Conservation (phyloP, 2,113 vertebrate genomes). For the Melospiza melodia region DNA sequence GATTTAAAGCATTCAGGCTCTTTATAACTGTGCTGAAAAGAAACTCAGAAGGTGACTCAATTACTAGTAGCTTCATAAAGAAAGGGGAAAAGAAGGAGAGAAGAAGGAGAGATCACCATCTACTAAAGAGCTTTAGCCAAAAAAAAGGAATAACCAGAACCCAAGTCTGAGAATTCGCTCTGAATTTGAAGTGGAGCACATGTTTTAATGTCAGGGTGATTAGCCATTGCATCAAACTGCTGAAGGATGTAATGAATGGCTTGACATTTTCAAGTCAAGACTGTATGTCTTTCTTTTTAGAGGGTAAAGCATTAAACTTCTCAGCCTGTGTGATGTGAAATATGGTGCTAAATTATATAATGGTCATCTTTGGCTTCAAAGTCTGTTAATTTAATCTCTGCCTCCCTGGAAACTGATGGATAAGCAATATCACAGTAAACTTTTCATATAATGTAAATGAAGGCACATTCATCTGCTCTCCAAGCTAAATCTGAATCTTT, state of each 20-base stretch:
- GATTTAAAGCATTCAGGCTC: background rate
- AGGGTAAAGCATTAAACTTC: conserved; percentile 28
- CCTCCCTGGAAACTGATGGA: background rate
- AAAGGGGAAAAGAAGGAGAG: background rate
- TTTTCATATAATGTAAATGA: background rate
- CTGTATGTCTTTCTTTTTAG: conserved; percentile 14
- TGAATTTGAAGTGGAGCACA: background rate
- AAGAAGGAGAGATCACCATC: background rate
- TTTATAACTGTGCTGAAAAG: background rate
- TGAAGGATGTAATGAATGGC: conserved; percentile 25
- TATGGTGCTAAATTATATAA: background rate
- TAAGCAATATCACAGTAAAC: background rate
- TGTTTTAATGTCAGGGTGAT: conserved; percentile 48
- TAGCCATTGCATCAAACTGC: conserved; percentile 32
- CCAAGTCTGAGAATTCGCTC: background rate
- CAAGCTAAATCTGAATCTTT: background rate
- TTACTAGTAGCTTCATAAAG: background rate
- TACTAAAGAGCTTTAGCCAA: background rate
- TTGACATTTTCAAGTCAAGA: conserved; percentile 55
- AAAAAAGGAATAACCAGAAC: background rate
- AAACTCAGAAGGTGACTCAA: background rate
- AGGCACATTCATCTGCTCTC: background rate
- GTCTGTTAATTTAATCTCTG: conserved; percentile 26
- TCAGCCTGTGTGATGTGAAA: background rate
- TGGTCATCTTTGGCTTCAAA: background rate